phyloP scores from a whole-genome alignment of 2,888 invertebrate species.

The Protodeltote pygarga region DNA sequence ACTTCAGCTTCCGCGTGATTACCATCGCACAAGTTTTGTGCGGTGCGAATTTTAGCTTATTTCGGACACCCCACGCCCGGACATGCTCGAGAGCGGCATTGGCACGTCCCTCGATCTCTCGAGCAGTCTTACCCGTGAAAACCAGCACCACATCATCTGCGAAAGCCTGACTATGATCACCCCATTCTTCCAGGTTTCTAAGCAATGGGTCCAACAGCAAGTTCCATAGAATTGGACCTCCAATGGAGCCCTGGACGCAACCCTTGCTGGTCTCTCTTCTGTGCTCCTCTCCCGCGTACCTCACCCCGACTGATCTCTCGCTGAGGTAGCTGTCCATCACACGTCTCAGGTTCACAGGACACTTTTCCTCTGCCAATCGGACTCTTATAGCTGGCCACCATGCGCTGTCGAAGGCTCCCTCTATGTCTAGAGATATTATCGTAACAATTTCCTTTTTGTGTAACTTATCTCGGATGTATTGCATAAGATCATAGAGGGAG shows the following conservation, averaged over 20 bases:
- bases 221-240: constrained; percentile 31
- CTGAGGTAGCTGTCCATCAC: not conserved
- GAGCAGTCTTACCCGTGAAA: constrained; percentile 9
- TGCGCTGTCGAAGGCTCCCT: not conserved
- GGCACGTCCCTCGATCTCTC: constrained; percentile 11
- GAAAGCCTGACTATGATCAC: not conserved
- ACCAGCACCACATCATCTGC: constrained; percentile 23
- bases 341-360: not conserved
- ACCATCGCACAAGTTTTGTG: not conserved
- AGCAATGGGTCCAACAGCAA: constrained; percentile 22
- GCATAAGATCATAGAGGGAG: not conserved
- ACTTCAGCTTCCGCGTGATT: not conserved
- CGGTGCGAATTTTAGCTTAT: constrained; percentile 12
- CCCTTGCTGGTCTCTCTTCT: constrained; percentile 16
- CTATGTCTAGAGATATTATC: not conserved
- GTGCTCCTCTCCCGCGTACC: not conserved
- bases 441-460: not conserved
- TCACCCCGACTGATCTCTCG: not conserved
- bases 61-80: constrained; percentile 8
- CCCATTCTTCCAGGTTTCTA: not conserved
- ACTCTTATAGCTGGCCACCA: not conserved
- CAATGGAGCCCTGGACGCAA: constrained; percentile 27
- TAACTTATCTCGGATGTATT: not conserved
- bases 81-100: constrained; percentile 12
- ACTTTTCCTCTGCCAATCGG: constrained; percentile 1